A percentile compares a stretch with the other conserved stretches of the same genome.
Conservation (phyloP, 1,140 invertebrate species). For the Dreissena polymorpha region DNA sequence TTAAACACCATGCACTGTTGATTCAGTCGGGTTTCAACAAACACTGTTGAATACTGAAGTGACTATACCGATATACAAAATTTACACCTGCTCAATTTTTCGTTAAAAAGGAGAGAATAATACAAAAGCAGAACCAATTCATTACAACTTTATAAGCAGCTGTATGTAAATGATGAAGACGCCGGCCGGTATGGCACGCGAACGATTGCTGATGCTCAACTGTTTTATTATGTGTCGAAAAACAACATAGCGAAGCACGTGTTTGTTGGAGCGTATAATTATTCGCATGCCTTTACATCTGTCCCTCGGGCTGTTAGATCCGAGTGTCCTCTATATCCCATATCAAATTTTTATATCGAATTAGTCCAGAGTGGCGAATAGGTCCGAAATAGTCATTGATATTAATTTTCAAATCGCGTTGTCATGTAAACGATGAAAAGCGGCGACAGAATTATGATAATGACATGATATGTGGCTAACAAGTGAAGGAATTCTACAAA, state of each 20-base stretch:
- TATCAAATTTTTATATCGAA: constrained; percentile 9
- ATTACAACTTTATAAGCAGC: constrained; percentile 35
- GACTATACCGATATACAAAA: not conserved
- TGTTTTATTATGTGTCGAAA: not conserved
- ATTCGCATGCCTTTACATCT: constrained; percentile 55
- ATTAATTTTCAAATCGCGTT: not conserved
- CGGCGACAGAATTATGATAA: too few species aligned
- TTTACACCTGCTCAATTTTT: constrained; percentile 52
- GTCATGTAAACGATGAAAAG: too few species aligned
- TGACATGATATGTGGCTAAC: too few species aligned
- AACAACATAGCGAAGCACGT: constrained; percentile 23
- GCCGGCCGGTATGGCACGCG: not conserved
- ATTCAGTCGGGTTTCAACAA: too few species aligned
- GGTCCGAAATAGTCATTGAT: not conserved
- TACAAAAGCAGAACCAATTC: constrained; percentile 31
- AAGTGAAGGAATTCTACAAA: too few species aligned
- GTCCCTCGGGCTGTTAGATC: constrained; percentile 19
- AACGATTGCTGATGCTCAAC: not conserved
- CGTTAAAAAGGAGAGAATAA: not conserved
- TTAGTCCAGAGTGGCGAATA: not conserved
- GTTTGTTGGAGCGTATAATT: constrained; percentile 39
- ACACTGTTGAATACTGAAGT: too few species aligned
- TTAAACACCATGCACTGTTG: too few species aligned
- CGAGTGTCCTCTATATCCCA: not conserved
- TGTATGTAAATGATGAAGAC: constrained; percentile 45